Evolutionary conservation across 2,797 vertebrate species (phyloP).

Genomic region (Dermochelys coriacea): DNA sequence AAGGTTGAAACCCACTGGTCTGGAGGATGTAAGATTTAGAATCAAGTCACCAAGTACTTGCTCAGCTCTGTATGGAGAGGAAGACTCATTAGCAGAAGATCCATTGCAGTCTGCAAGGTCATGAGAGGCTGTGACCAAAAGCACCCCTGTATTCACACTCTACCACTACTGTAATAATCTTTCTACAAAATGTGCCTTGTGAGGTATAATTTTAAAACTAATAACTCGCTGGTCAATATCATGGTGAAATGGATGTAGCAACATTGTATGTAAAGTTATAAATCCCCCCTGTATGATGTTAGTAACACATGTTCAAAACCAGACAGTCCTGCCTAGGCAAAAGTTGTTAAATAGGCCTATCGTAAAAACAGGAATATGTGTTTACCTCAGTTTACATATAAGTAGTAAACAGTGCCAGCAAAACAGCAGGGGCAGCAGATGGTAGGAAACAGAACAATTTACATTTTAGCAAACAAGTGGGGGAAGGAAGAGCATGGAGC

Average conservation of each 20-base stretch:
- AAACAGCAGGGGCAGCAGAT: not conserved
- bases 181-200: not conserved
- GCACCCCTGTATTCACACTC: not conserved
- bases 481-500: not conserved
- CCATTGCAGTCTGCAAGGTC: not conserved
- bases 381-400: not conserved
- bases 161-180: not conserved
- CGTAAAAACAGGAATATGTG: not conserved
- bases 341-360: not conserved
- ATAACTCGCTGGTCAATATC: not conserved
- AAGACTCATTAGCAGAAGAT: not conserved
- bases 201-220: not conserved
- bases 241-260: not conserved
- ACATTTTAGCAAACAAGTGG: not conserved
- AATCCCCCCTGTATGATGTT: not conserved
- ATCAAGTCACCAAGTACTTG: not conserved
- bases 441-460: not conserved
- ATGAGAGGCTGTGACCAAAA: not conserved
- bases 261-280: not conserved
- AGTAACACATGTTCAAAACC: not conserved
- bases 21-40: not conserved
- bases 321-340: not conserved
- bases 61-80: not conserved
- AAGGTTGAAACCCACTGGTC: not conserved
- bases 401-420: not conserved